A percentile compares a stretch with the other conserved stretches of the same genome.
Evolutionary conservation across 2,888 invertebrate species (phyloP).

Genomic region (Myathropa florea): DNA sequence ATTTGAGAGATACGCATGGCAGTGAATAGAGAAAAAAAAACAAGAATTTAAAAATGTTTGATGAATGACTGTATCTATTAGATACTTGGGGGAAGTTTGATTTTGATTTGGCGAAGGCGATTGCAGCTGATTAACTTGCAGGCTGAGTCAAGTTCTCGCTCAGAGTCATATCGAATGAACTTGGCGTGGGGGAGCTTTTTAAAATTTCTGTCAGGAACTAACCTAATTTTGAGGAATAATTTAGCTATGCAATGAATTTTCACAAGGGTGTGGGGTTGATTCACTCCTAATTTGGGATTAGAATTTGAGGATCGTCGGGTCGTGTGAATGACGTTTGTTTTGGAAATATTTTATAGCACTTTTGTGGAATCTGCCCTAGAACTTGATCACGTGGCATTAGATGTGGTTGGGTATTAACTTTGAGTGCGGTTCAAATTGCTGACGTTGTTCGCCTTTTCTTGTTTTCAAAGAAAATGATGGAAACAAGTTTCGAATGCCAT

Average conservation of each 20-base stretch:
- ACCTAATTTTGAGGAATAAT: background rate
- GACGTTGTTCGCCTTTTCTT: too few relatives aligned
- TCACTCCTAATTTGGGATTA: background rate
- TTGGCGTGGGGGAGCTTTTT: background rate
- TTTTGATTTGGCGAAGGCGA: background rate
- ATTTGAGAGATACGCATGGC: background rate
- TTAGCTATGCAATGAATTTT: background rate
- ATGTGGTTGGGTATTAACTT: too few relatives aligned
- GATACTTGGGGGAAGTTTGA: background rate
- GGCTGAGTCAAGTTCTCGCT: background rate
- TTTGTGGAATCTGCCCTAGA: background rate
- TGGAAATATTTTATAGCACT: background rate
- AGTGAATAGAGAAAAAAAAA: background rate
- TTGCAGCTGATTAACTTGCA: conserved; percentile 2
- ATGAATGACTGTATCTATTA: conserved; percentile 12
- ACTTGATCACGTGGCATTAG: background rate
- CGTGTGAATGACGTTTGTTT: background rate
- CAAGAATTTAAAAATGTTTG: conserved; percentile 12
- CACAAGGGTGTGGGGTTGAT: background rate
- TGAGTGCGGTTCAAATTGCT: too few relatives aligned
- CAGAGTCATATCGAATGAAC: background rate
- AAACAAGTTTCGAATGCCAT: too few relatives aligned
- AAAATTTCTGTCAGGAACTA: conserved; percentile 14
- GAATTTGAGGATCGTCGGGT: background rate
- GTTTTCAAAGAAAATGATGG: too few relatives aligned